These are phyloP conservation scores for Ranitomeya variabilis DNA, from an alignment of 2,113 vertebrate species.

Conservation along the genomic window DNA sequence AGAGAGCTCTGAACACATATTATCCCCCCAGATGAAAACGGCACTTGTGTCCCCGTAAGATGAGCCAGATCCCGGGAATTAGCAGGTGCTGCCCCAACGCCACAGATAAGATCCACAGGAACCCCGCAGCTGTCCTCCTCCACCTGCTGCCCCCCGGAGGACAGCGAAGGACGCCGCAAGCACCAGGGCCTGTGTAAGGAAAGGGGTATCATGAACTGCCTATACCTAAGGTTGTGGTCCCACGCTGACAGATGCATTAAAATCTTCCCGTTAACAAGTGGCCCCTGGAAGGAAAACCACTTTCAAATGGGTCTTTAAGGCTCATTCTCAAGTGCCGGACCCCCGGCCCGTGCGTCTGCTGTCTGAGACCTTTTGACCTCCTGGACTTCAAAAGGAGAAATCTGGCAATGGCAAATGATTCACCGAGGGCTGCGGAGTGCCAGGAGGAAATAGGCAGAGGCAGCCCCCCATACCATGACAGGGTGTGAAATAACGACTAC, in stretches of 20 bases:
- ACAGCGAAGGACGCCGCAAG: conserved; percentile 1
- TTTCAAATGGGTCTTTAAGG: conserved; percentile 74
- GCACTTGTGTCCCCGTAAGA: conserved; percentile 34
- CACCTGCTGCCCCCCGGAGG: conserved; percentile 36
- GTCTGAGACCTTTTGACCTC: conserved; percentile 83
- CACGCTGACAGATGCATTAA: conserved; percentile 48
- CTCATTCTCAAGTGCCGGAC: conserved; percentile 74
- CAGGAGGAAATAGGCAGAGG: conserved; percentile 68
- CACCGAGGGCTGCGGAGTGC: conserved; percentile 69
- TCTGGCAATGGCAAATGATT: conserved; percentile 78
- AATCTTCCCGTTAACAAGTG: conserved; percentile 55
- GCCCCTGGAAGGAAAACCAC: conserved; percentile 63
- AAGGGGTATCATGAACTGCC: neutral
- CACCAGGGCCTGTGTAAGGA: neutral
- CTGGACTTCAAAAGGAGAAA: conserved; percentile 76
- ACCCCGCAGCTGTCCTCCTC: neutral
- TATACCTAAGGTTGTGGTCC: neutral
- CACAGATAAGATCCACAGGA: neutral
- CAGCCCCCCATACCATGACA: conserved; percentile 65
- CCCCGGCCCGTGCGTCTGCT: conserved; percentile 79
- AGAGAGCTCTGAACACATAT: neutral
- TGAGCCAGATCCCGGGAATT: conserved; percentile 10
- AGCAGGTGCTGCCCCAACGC: conserved; percentile 11
- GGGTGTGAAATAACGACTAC: conserved; percentile 63
- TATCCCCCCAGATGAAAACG: neutral